These are phyloP conservation scores for Stenodema calcarata DNA, from an alignment of 2,888 invertebrate genomes.

Conservation along the genomic window DNA sequence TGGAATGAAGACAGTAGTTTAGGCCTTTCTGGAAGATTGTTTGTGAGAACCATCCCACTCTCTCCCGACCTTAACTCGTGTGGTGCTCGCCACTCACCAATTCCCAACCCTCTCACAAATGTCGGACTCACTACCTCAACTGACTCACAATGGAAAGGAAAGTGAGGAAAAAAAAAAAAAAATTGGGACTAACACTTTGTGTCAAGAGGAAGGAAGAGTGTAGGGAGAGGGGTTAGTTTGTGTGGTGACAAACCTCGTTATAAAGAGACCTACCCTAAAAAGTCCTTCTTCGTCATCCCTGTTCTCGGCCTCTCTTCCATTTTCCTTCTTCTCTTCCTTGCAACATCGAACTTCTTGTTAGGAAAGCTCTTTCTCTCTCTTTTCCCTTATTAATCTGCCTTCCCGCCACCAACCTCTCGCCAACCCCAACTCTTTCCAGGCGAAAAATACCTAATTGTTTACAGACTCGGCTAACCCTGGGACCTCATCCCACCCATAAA, in stretches of 20 bases:
- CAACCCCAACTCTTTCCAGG: background rate
- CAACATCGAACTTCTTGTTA: slow-evolving; percentile 30
- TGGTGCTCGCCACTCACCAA: background rate
- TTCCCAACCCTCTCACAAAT: background rate
- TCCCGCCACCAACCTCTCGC: background rate
- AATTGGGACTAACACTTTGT: background rate
- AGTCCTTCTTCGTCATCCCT: background rate
- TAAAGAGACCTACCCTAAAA: slow-evolving; percentile 34
- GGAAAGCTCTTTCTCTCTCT: slow-evolving; percentile 1
- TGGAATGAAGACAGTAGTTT: slow-evolving; percentile 13
- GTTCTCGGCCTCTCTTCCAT: background rate
- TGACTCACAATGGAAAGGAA: background rate
- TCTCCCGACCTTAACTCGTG: background rate
- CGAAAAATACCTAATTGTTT: slow-evolving; percentile 41
- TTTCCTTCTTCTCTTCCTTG: background rate
- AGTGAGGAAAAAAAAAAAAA: background rate
- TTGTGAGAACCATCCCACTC: background rate
- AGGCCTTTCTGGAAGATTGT: background rate
- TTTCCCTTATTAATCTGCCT: slow-evolving; percentile 17
- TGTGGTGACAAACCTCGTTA: slow-evolving; percentile 40
- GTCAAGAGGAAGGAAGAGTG: background rate
- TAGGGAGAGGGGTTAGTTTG: slow-evolving; percentile 15
- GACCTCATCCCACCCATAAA: background rate
- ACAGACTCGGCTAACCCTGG: background rate
- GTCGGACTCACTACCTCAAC: background rate